A percentile compares a stretch with the other conserved stretches of the same genome.
phyloP scores from a whole-genome alignment of 2,113 vertebrate genomes.

The Reinhardtius hippoglossoides region DNA sequence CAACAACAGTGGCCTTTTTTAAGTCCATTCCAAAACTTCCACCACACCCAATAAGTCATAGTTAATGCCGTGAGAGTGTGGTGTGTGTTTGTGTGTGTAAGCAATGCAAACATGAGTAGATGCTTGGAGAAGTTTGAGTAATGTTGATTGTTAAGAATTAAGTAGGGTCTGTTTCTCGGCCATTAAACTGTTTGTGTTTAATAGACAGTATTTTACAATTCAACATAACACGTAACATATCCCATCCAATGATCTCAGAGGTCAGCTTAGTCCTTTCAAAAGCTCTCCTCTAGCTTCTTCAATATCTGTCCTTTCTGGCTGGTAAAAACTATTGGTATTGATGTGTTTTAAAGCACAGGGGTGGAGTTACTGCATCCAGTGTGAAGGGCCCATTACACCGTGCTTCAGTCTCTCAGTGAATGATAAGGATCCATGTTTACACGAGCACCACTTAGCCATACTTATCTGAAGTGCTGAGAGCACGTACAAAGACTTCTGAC shows the following conservation, averaged over 20 bases:
- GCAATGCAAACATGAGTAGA: background rate
- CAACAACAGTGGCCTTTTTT: slow-evolving; percentile 45
- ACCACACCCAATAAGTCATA: slow-evolving; percentile 49
- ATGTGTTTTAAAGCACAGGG: slow-evolving; percentile 5
- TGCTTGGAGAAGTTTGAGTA: background rate
- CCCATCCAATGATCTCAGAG: background rate
- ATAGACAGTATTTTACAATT: background rate
- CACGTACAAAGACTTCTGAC: slow-evolving; percentile 66
- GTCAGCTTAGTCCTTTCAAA: background rate
- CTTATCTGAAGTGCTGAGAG: slow-evolving; percentile 73
- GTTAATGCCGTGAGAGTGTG: background rate
- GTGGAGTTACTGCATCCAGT: slow-evolving; percentile 8
- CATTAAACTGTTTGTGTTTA: background rate
- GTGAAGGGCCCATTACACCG: slow-evolving; percentile 48
- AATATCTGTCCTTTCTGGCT: no score
- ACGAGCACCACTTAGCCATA: slow-evolving; percentile 65
- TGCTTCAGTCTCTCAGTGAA: slow-evolving; percentile 41
- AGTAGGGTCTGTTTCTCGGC: background rate
- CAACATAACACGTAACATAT: background rate
- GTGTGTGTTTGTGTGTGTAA: background rate
- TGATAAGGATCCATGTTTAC: slow-evolving; percentile 77
- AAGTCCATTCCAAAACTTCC: slow-evolving; percentile 36
- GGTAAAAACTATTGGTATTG: slow-evolving; percentile 7
- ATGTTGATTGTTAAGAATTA: slow-evolving; percentile 2
- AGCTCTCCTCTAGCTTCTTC: no score